Percentiles rank a stretch among this genome's conserved stretches.
Conservation (phyloP, 2,113 vertebrate species). For the Rhabdornis inornatus region DNA sequence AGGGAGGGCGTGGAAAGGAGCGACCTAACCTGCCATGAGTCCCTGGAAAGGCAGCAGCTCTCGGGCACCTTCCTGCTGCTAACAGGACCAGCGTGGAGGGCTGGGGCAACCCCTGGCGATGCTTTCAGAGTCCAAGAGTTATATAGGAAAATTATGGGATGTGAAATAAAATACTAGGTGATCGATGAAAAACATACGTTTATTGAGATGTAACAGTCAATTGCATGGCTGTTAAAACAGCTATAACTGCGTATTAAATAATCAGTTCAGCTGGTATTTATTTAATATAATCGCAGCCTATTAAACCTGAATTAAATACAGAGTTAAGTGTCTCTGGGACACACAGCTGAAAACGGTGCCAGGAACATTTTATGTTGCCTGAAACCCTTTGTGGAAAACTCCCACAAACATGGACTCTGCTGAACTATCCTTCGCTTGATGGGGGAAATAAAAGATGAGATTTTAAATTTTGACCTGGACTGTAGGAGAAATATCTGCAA, state of each 20-base stretch:
- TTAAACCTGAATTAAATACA: constrained; percentile 77
- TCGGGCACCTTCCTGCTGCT: rapidly evolving
- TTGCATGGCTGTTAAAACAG: constrained; percentile 69
- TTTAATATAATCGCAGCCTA: constrained; percentile 74
- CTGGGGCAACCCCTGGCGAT: neutral
- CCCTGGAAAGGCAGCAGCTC: neutral
- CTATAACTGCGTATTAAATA: constrained; percentile 73
- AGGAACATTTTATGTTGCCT: constrained; percentile 62
- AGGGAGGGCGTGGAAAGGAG: neutral
- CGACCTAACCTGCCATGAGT: neutral
- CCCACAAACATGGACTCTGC: neutral
- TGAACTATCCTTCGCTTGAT: neutral
- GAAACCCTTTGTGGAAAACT: constrained; percentile 57
- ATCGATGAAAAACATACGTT: constrained; percentile 61
- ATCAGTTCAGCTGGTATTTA: constrained; percentile 78
- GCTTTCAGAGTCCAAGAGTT: neutral
- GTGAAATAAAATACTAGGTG: constrained; percentile 23
- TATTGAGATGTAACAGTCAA: constrained; percentile 72
- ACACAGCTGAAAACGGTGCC: constrained; percentile 62
- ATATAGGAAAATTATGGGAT: neutral
- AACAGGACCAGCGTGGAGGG: rapidly evolving
- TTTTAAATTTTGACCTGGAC: neutral
- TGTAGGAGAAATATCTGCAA: neutral
- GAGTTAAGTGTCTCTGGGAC: constrained; percentile 73
- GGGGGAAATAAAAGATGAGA: neutral